phyloP scores from a whole-genome alignment of 2,888 invertebrate genomes.

The Rotaria magnacalcarata region DNA sequence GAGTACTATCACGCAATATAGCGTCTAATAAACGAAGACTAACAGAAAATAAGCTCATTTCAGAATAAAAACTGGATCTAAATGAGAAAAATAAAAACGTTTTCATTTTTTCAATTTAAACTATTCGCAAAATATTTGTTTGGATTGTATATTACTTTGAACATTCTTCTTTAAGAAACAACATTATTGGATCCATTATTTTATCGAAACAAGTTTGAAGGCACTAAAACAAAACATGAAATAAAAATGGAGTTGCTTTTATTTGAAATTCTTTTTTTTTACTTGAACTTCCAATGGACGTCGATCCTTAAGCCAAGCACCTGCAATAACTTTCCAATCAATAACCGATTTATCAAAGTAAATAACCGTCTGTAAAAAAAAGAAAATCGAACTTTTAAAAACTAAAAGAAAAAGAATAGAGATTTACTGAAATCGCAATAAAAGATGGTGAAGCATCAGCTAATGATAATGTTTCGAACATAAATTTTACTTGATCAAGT shows the following conservation, averaged over 20 bases:
- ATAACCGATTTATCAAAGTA: slow-evolving; percentile 56
- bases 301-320: slow-evolving; percentile 57
- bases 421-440: slow-evolving; percentile 55
- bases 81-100: not conserved
- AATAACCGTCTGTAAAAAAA: slow-evolving; percentile 53
- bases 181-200: slow-evolving; percentile 56
- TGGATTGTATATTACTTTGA: not conserved
- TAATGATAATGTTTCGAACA: slow-evolving; percentile 58
- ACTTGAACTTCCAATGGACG: slow-evolving; percentile 57
- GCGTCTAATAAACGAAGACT: slow-evolving; percentile 57
- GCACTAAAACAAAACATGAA: slow-evolving; percentile 50
- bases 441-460: slow-evolving; percentile 54
- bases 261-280: slow-evolving; percentile 47
- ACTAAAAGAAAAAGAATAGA: not conserved
- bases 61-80: slow-evolving; percentile 48
- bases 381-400: too few relatives aligned
- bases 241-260: not conserved
- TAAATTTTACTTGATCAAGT: slow-evolving; percentile 55
- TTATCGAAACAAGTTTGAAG: slow-evolving; percentile 58
- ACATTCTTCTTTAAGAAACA: slow-evolving; percentile 50
- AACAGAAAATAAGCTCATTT: slow-evolving; percentile 57
- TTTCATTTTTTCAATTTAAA: too few relatives aligned
- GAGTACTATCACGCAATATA: slow-evolving; percentile 59
- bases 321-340: slow-evolving; percentile 58
- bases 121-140: too few relatives aligned